Percentiles rank a stretch among this genome's conserved stretches.
These are phyloP conservation scores for Adelphocoris suturalis DNA, from an alignment of 2,888 invertebrate genomes.

Conservation along the genomic window DNA sequence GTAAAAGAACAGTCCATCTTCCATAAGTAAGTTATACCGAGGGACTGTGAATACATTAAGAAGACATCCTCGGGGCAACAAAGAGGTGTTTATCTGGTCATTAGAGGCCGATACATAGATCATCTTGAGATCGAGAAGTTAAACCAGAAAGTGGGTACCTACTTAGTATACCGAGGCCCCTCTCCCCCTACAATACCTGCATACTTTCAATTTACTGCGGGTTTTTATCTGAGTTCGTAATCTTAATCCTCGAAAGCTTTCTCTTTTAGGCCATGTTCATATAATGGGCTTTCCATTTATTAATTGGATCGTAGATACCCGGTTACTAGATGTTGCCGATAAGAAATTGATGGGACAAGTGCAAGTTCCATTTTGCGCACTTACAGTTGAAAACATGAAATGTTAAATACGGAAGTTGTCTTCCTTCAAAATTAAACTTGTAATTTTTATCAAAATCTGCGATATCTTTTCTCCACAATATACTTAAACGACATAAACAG, in stretches of 20 bases:
- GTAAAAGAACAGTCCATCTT: constrained; percentile 30
- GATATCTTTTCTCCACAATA: no score
- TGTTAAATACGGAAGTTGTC: no score
- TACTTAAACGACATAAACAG: no score
- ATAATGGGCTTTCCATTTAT: constrained; percentile 20
- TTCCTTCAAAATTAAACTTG: no score
- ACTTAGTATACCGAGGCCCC: neutral
- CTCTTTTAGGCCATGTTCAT: constrained; percentile 21
- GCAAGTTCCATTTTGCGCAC: neutral
- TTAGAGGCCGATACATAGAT: constrained; percentile 32
- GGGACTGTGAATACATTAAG: constrained; percentile 9
- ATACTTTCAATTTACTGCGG: neutral
- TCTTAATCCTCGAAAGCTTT: constrained; percentile 24
- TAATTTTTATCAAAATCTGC: no score
- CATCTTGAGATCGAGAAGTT: neutral
- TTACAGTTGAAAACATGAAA: no score
- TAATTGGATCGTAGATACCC: constrained; percentile 44
- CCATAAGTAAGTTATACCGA: neutral
- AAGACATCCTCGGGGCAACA: neutral
- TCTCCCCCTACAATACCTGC: neutral
- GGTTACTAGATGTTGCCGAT: neutral
- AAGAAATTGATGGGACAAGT: constrained; percentile 14
- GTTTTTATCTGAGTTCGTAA: neutral
- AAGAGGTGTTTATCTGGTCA: constrained; percentile 11
- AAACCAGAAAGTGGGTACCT: neutral